Evolutionary conservation across 2,113 vertebrate genomes (phyloP), one percentile per base, ranked within the genome.

Genomic region (Hippoglossus stenolepis): DNA sequence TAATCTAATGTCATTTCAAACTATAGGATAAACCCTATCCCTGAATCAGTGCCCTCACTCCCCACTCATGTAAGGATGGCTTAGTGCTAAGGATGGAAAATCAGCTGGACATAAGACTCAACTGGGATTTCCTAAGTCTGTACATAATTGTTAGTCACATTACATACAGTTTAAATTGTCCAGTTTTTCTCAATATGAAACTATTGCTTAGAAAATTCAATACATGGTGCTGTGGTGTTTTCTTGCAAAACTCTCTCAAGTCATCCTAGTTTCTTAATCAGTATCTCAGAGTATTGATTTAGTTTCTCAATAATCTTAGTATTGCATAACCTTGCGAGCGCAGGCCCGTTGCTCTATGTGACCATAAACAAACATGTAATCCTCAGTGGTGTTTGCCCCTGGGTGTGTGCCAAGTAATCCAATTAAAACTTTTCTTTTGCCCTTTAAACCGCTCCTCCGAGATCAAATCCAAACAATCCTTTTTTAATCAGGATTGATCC

Each of bases 401-500:
- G 0, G 40, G 2, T 59, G 35, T 66, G 63, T 74, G 66, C 68
- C 70, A 65, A 64, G 18, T 86, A 85, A 87, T 90, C 79, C 67
- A 18, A 18, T 85, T 65, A 80, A 87, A 84, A 71, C 59, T 15
- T 84, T 65, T 75, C 73, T 26, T 69, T 61, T 70, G 57, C 66
- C 65, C 83, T 56, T 26, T 75, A 64, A 84, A 79, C 72, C 60
- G 71, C 26, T 66, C 23, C 31, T 57, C 35, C 8, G 40, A 70
- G 75, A 83, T 73, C 77, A 77, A 81, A 85, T 89, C 81, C 75
- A 68, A 72, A 60, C 40, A 80, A 89, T 88, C 87, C 73, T 54
- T 45, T 31, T 8, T 28, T 86, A 83, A 88, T 88, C 51, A 54
- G 18, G 82, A 87, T 87, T 85, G 80, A 73, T 58, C 40, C 31